Evolutionary conservation across 2,113 vertebrate species (phyloP).

Genomic region (Lasiurus borealis): DNA sequence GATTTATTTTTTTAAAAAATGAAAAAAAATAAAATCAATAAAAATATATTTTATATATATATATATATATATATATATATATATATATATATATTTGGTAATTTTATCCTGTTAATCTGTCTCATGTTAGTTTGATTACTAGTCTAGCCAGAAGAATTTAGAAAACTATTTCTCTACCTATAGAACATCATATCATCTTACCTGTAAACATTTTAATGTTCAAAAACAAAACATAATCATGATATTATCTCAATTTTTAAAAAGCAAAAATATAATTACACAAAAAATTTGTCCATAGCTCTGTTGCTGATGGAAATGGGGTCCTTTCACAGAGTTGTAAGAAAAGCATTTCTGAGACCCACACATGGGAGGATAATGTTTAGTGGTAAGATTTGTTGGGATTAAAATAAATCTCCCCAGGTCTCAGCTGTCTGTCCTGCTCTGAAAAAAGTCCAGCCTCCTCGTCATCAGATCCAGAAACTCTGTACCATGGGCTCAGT

Average conservation of each 20-base stretch:
- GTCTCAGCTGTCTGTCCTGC: not conserved
- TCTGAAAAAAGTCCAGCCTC: not conserved
- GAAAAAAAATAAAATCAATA: too few relatives aligned
- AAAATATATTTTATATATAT: not conserved
- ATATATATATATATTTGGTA: not conserved
- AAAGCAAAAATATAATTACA: not conserved
- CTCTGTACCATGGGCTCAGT: not conserved
- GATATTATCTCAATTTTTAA: not conserved
- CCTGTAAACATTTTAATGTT: not conserved
- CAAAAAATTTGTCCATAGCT: not conserved
- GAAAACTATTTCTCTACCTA: not conserved
- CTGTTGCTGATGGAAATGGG: not conserved
- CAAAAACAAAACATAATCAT: slow-evolving; percentile 1
- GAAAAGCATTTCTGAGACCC: not conserved
- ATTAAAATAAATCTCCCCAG: not conserved
- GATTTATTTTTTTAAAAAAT: too few relatives aligned
- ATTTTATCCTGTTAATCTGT: not conserved
- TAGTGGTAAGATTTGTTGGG: not conserved
- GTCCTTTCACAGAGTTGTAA: not conserved
- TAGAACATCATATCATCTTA: not conserved
- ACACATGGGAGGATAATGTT: not conserved
- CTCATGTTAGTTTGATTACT: not conserved
- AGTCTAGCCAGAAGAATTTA: not conserved
- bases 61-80: not conserved
- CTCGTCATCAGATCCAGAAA: not conserved